phyloP scores from a whole-genome alignment of 2,113 vertebrate species.

The Erinaceus europaeus region DNA sequence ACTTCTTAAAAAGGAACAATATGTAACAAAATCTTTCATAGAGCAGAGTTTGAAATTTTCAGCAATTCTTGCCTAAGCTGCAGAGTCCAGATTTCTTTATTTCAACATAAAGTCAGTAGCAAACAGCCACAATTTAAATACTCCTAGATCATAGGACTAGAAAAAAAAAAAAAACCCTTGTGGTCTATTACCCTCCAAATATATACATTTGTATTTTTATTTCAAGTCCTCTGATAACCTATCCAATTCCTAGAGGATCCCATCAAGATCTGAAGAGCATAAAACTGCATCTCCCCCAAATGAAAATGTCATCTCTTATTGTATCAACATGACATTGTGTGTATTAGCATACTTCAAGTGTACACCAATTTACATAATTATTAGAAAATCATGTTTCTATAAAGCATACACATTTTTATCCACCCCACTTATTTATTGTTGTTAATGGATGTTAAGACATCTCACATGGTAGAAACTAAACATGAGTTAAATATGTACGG shows the following conservation, averaged over 20 bases:
- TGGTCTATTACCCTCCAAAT: slow-evolving; percentile 39
- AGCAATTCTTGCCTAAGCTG: not conserved
- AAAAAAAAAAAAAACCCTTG: slow-evolving; percentile 26
- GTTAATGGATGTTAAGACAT: not conserved
- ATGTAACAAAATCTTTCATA: not conserved
- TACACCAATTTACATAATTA: slow-evolving; percentile 32
- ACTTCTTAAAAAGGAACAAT: not conserved
- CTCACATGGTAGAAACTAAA: not conserved
- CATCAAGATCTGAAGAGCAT: slow-evolving; percentile 52
- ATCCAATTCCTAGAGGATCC: slow-evolving; percentile 29
- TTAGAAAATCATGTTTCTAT: slow-evolving; percentile 4
- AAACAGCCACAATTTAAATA: not conserved
- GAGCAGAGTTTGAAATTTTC: not conserved
- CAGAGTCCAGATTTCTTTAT: not conserved
- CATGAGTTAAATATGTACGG: fast-evolving
- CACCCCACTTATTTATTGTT: not conserved
- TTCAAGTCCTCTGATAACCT: slow-evolving; percentile 24
- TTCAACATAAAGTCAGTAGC: not conserved
- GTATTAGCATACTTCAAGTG: slow-evolving; percentile 62
- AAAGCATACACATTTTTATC: not conserved
- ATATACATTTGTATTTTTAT: slow-evolving; percentile 43
- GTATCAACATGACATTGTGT: slow-evolving; percentile 50
- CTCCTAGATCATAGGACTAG: slow-evolving; percentile 1
- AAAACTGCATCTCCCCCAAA: not conserved
- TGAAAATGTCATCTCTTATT: slow-evolving; percentile 67